phyloP scores from a whole-genome alignment of 2,797 vertebrate species.

The Paramormyrops hopkinsi region DNA sequence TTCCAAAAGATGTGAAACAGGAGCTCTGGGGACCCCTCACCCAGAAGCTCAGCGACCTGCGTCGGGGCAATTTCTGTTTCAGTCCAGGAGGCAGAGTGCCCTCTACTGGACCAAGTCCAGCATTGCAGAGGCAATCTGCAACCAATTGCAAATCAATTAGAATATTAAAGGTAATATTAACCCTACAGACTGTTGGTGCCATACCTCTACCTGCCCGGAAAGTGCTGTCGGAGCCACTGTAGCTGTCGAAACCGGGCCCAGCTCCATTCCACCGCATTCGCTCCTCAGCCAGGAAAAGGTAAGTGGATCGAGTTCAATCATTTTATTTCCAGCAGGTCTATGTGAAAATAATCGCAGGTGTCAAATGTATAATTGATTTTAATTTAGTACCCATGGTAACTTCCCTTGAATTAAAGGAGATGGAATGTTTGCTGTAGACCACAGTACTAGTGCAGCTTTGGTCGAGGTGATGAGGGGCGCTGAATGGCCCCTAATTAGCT shows the following conservation, averaged over 20 bases:
- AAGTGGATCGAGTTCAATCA: slow-evolving; percentile 15
- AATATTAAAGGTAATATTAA: not conserved
- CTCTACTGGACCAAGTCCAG: not conserved
- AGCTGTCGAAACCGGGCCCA: not conserved
- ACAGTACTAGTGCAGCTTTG: slow-evolving; percentile 30
- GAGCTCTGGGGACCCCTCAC: not conserved
- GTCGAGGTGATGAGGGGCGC: slow-evolving; percentile 30
- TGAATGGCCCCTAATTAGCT: slow-evolving; percentile 41
- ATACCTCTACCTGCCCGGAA: not conserved
- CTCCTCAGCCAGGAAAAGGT: not conserved
- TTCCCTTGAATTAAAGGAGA: slow-evolving; percentile 32
- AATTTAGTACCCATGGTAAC: slow-evolving; percentile 38
- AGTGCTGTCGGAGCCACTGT: not conserved
- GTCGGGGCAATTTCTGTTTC: not conserved
- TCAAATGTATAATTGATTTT: slow-evolving; percentile 29
- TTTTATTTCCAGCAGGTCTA: slow-evolving; percentile 17
- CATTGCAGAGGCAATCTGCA: not conserved
- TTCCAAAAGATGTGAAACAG: not conserved
- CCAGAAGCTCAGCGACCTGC: not conserved
- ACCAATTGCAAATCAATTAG: not conserved
- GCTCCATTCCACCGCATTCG: not conserved
- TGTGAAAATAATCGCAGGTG: slow-evolving; percentile 19
- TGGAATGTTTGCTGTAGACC: slow-evolving; percentile 33
- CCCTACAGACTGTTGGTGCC: not conserved
- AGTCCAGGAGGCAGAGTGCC: not conserved